Base-by-base conservation (phyloP, 1,140 invertebrate genomes). In the Drosophila nebulosa region DNA sequence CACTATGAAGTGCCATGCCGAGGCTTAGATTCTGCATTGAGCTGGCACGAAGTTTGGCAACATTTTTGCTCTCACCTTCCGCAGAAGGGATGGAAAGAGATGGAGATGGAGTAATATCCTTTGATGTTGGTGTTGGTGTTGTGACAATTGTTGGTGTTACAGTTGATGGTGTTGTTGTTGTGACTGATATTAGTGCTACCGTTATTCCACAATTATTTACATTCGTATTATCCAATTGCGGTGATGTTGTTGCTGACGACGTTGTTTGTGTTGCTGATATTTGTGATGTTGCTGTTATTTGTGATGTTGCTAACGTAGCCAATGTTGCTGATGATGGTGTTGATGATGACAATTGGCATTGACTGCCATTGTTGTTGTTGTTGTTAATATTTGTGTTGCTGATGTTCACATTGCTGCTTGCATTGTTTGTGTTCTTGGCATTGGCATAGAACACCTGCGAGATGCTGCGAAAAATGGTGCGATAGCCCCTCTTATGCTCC, bases 391-490 rank as follows among this genome's bases (percentile, higher is more conserved):
- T 65, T 22, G 22, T 35, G 12, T 35, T 27, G 36, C n/a, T 46
- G 22, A 56, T 61, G 27, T 27, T 56, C 27, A 30, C 27, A 30
- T 30, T 30, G 2, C 6, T 18, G 39, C 12, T 63, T 18, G 10
- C 6, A 10, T 3, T 46, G 26, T 36, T 60, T 61, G 36, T 56
- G 46, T 63, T 71, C 5, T 79, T 85, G 65, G 56, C 66, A 59
- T 86, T 86, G 5, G 74, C 16, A 53, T 71, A 75, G 27, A 90
- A 90, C 7, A 90, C 86, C 27, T 90, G 86, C 5, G 86, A 90
- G 36, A 90, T 86, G 69, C 86, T 90, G 32, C 86, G 86, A 30
- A 90, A 83, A 36, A 90, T 64, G 56, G 86, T 83, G 51, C 86
- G 88, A 72, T 89, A 89, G 10, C 79, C 80, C 42, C 74, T 61